Evolutionary conservation across 2,113 vertebrate genomes (phyloP), one percentile per base, ranked within the genome.

Genomic region (Plecotus auritus): DNA sequence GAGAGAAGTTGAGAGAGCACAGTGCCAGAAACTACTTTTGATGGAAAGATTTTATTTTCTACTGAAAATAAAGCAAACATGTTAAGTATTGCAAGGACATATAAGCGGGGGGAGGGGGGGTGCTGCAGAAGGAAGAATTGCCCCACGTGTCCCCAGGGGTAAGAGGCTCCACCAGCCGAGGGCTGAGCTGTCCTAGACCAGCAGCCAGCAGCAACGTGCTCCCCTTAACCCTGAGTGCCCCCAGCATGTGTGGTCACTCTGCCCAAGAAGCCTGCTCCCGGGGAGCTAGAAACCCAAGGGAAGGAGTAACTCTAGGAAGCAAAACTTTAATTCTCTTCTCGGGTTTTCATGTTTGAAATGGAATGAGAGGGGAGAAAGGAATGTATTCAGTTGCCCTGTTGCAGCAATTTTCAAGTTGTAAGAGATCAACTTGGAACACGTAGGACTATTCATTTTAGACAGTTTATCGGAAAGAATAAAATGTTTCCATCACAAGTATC

Each of bases 381-480:
- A 72, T 28, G 64, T 56, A 64, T 91, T 93, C 32, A 86, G 78
- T 26, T 80, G 49, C 16, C 37, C 64, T 28, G 17, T 81, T 87
- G 74, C n/a, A 74, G 87, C 74, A 86, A 35, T 83, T 93, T 86
- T 80, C 84, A 86, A 91, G 80, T 47, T 80, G 30, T 45, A 51
- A 88, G 76, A 96, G 20, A 96, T 80, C 23, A 96, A 90, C 28
- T 32, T 88, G 51, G 26, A 88, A 85, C 10, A 66, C 30, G n/a
- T 0, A 90, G 51, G 54, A 22, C 13, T 70, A 23, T 72, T 78
- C 69, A 72, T 95, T 93, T 76, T 22, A 80, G 76, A 85, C 26
- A 56, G 40, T 74, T 94, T 72, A 85, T 92, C 26, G 16, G 56
- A 74, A 67, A 70, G 76, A 87, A 81, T 4, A 64, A 92, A 84